phyloP scores from a whole-genome alignment of 2,888 invertebrate species.

The Tribolium freemani region DNA sequence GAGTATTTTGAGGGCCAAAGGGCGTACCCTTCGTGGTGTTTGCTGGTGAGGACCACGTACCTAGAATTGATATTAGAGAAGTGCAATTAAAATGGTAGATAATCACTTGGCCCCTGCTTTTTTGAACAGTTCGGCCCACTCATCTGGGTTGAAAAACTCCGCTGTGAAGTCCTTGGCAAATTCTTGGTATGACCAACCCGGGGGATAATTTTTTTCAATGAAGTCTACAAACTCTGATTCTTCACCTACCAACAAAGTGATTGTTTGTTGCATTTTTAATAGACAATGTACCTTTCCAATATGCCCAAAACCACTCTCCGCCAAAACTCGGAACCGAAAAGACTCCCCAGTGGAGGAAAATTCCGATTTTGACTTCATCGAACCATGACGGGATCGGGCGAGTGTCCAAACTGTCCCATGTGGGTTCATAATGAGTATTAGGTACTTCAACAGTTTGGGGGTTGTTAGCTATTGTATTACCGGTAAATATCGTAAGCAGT shows the following conservation, averaged over 20 bases:
- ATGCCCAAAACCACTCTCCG: constrained; percentile 93
- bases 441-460: constrained; percentile 9
- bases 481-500: no score
- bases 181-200: constrained; percentile 90
- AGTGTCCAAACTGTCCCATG: constrained; percentile 87
- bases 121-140: constrained; percentile 88
- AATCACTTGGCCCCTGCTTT: constrained; percentile 88
- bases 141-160: constrained; percentile 87
- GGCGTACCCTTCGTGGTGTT: constrained; percentile 90
- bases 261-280: neutral
- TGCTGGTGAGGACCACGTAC: constrained; percentile 87
- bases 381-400: constrained; percentile 90
- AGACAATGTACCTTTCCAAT: constrained; percentile 77
- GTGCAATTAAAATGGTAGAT: neutral
- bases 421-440: constrained; percentile 73
- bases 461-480: neutral
- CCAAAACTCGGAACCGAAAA: constrained; percentile 91
- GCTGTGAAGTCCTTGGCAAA: constrained; percentile 92
- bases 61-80: constrained; percentile 62
- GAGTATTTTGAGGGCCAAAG: constrained; percentile 85
- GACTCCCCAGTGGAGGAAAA: constrained; percentile 95
- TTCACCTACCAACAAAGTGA: constrained; percentile 1
- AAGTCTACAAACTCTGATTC: constrained; percentile 66
- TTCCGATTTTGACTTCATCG: constrained; percentile 90
- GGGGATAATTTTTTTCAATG: constrained; percentile 87